Evolutionary conservation across 2,888 invertebrate genomes (phyloP), one percentile per base, ranked within the genome.

Genomic region (Epsilonema sp.): DNA sequence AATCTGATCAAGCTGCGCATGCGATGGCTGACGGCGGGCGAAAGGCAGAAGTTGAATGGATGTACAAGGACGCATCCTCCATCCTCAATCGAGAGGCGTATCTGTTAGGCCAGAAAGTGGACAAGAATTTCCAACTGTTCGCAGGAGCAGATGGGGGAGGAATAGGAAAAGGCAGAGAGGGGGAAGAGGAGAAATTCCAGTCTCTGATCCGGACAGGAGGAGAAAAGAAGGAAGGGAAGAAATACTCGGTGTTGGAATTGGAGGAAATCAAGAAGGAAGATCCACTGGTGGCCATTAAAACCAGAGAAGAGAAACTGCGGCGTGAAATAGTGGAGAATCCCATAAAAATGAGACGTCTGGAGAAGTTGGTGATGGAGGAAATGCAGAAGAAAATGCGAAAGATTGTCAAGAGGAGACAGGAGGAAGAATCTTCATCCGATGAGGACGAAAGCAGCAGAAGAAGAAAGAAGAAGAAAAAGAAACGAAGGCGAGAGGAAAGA

Each of bases 291-390:
- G 74, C 80, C 2, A 89, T 92, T 5, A 82, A 48, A 58, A 82
- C 85, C 61, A 76, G 81, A 47, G 89, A 90, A 69, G 78, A 86
- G 63, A 87, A 90, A 61, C 80, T 82, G 16, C 31, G 31, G 8
- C 8, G 79, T 49, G 79, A 82, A 49, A 71, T 92, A 31, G 66
- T 92, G 2, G 82, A 85, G 58, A 92, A 92, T 72, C 90, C 90
- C 1, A 76, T 90, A 0, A 84, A 84, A 66, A 70, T 92, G 55
- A 85, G 84, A 54, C 79, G 80, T 60, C 70, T 92, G 1, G 78
- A 85, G 56, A 77, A 82, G 61, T 72, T 85, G 58, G 75, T 87
- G 51, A 51, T 43, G 42, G 46, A 40, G 23, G 38, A 49, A 5
- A 42, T 49, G 49, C 37, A 43, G 57, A 69, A 64, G 55, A 73